phyloP scores from a whole-genome alignment of 2,113 vertebrate species.

The Meles meles region DNA sequence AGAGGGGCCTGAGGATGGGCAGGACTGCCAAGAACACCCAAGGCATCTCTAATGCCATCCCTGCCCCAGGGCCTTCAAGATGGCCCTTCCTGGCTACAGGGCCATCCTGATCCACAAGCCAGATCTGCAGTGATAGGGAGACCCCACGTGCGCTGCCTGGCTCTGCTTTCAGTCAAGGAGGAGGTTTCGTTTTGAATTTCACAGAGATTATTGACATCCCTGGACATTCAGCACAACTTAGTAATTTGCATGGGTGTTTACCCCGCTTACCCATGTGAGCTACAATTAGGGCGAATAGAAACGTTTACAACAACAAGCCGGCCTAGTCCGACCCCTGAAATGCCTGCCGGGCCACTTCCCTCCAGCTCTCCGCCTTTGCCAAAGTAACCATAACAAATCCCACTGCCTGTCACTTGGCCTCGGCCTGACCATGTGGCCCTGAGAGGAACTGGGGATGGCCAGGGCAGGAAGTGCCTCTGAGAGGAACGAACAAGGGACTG shows the following conservation, averaged over 20 bases:
- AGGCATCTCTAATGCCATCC: not conserved
- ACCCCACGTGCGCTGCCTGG: not conserved
- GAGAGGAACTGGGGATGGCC: not conserved
- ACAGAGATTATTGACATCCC: conserved; percentile 31
- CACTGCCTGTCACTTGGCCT: not conserved
- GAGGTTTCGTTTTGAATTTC: conserved; percentile 37
- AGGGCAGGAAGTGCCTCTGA: not conserved
- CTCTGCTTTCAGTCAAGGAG: conserved; percentile 28
- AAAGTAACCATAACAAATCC: not conserved
- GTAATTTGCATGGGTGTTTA: not conserved
- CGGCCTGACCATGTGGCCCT: rapidly evolving
- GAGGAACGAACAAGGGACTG: not conserved
- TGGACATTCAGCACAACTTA: not conserved
- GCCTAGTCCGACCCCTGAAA: not conserved
- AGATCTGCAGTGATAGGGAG: conserved; percentile 61
- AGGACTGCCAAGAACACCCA: too few species aligned
- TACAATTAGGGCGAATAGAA: not conserved
- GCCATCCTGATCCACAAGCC: too few species aligned
- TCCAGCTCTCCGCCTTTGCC: not conserved
- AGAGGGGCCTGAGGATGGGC: not conserved
- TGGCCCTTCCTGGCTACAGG: conserved; percentile 15
- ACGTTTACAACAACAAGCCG: not conserved
- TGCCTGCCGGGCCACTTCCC: not conserved
- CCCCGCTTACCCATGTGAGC: conserved; percentile 43
- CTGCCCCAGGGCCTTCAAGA: not conserved